phyloP scores from a whole-genome alignment of 1,140 invertebrate species.

The Lordiphosa stackelbergi region DNA sequence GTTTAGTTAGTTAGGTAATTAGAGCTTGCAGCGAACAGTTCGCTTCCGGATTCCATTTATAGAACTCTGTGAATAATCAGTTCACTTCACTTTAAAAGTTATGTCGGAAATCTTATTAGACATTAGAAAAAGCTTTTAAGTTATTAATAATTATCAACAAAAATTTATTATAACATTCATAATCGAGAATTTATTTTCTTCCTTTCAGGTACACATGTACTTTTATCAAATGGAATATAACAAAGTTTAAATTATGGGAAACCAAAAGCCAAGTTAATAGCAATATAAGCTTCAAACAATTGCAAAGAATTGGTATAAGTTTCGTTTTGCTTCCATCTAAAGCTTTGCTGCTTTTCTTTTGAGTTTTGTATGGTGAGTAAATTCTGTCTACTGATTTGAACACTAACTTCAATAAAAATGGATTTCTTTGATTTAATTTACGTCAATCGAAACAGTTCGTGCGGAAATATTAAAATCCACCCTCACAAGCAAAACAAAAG shows the following conservation, averaged over 20 bases:
- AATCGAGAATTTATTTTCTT: background rate
- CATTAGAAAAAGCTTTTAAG: too few species aligned
- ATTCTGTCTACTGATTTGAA: conserved; percentile 6
- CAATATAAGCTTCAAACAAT: conserved; percentile 9
- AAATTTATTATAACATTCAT: too few species aligned
- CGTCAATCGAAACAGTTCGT: conserved; percentile 33
- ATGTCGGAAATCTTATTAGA: too few species aligned
- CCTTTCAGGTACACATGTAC: conserved; percentile 30
- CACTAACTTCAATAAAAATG: conserved; percentile 10
- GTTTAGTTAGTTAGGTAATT: too few species aligned
- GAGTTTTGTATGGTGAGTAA: conserved; percentile 26
- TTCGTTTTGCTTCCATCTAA: conserved; percentile 13
- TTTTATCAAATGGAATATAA: conserved; percentile 38
- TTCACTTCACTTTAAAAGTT: too few species aligned
- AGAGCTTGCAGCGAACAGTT: too few species aligned
- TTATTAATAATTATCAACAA: background rate
- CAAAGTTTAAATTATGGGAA: conserved; percentile 10
- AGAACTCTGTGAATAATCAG: too few species aligned
- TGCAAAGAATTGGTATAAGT: conserved; percentile 18
- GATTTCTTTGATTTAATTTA: conserved; percentile 42
- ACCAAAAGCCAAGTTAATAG: conserved; percentile 4
- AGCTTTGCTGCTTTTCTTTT: conserved; percentile 25
- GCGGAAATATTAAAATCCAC: conserved; percentile 49
- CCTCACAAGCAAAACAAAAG: conserved; percentile 13
- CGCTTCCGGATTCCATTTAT: too few species aligned